Conservation (phyloP, 2,113 vertebrate genomes). For the Nothobranchius furzeri region DNA sequence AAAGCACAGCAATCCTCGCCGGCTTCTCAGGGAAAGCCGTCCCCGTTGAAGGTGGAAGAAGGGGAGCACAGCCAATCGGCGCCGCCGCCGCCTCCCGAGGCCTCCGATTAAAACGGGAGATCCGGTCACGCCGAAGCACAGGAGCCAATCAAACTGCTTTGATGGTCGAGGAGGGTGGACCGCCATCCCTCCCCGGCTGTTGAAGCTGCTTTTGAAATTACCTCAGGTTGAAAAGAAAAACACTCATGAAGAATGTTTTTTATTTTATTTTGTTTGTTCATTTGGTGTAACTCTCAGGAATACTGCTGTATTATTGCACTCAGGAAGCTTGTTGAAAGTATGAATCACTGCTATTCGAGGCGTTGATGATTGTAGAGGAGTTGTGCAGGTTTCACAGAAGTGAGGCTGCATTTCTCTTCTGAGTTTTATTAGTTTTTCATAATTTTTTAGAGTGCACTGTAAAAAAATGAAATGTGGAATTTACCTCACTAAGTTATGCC, state of each 20-base stretch:
- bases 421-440: conserved; percentile 28
- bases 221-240: conserved; percentile 75
- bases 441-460: neutral
- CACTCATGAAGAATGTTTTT: conserved; percentile 68
- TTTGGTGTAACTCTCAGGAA: conserved; percentile 76
- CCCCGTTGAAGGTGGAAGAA: conserved; percentile 83
- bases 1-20: conserved; percentile 89
- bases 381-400: conserved; percentile 23
- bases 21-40: conserved; percentile 87
- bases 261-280: conserved; percentile 23
- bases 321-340: conserved; percentile 66
- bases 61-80: conserved; percentile 77
- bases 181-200: conserved; percentile 38
- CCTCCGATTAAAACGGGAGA: conserved; percentile 78
- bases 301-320: conserved; percentile 73
- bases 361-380: conserved; percentile 40
- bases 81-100: conserved; percentile 74
- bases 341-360: conserved; percentile 50
- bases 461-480: no score
- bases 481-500: neutral
- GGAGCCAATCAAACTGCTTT: conserved; percentile 75
- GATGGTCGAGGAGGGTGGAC: conserved; percentile 51
- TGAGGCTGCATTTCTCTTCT: conserved; percentile 16
- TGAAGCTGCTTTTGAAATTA: conserved; percentile 79
- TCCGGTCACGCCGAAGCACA: conserved; percentile 54